Evolutionary conservation across 2,113 vertebrate species (phyloP).

Genomic region (Melanotaenia duboulayi): DNA sequence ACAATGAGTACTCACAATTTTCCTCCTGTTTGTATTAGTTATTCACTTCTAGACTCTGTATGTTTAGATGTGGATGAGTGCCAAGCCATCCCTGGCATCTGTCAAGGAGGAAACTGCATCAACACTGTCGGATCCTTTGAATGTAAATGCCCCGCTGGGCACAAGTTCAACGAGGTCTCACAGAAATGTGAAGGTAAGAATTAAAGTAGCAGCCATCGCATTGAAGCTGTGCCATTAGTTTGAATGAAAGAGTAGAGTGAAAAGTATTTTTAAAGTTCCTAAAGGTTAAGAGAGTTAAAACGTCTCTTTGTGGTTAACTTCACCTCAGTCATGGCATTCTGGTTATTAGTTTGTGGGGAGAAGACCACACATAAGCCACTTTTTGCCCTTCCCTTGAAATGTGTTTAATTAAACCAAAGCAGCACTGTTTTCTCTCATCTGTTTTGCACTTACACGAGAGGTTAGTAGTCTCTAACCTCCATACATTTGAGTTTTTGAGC

Average conservation of each 20-base stretch:
- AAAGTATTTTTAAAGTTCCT: conserved; percentile 32
- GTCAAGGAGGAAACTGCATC: conserved; percentile 98
- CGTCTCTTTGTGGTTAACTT: conserved; percentile 55
- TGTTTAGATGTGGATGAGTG: conserved; percentile 98
- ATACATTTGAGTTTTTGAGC: not conserved
- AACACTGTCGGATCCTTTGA: conserved; percentile 99
- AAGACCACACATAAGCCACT: conserved; percentile 66
- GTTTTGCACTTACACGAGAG: conserved; percentile 14
- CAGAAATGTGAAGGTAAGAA: conserved; percentile 98
- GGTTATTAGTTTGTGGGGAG: conserved; percentile 59
- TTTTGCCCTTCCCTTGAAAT: conserved; percentile 55
- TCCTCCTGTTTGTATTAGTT: conserved; percentile 3
- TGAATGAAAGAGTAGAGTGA: conserved; percentile 48
- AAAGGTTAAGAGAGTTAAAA: conserved; percentile 48
- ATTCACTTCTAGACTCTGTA: conserved; percentile 65
- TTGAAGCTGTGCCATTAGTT: conserved; percentile 17
- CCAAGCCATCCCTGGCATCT: conserved; percentile 98
- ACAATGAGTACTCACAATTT: no score
- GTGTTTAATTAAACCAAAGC: conserved; percentile 62
- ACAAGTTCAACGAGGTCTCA: conserved; percentile 96
- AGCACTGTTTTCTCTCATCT: conserved; percentile 42
- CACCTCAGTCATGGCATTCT: conserved; percentile 39
- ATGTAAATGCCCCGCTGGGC: conserved; percentile 98
- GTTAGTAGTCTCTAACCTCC: not conserved
- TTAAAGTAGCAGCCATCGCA: not conserved